Conservation (phyloP, 2,888 invertebrate species). For the Hydraecia micacea region DNA sequence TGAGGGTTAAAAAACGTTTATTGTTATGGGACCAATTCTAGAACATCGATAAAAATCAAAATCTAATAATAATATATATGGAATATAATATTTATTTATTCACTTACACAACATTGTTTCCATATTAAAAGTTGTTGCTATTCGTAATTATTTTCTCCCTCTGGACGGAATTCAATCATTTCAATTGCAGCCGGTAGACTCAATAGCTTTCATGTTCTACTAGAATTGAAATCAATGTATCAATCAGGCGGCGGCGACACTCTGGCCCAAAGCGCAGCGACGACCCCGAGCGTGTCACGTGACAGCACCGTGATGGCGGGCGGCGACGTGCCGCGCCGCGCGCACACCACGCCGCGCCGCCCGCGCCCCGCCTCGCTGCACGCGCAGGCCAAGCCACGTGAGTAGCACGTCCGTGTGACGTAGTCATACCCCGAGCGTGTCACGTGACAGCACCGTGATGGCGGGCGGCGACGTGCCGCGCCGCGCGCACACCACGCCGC, state of each 20-base stretch:
- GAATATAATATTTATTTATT: background rate
- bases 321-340: constrained; percentile 73
- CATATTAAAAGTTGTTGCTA: background rate
- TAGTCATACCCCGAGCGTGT: constrained; percentile 67
- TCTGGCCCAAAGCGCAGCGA: constrained; percentile 73
- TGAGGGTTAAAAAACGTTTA: background rate
- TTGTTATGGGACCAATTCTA: background rate
- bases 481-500: constrained; percentile 53
- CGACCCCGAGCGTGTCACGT: constrained; percentile 81
- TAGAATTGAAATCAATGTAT: background rate
- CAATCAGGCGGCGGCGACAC: constrained; percentile 59
- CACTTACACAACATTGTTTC: background rate
- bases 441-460: constrained; percentile 81
- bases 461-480: constrained; percentile 72
- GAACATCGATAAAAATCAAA: background rate
- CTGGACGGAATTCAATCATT: background rate
- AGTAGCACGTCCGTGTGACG: background rate
- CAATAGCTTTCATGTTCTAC: background rate
- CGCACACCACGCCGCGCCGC: constrained; percentile 56
- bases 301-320: constrained; percentile 78
- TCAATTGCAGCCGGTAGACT: background rate
- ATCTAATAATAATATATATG: too few relatives aligned
- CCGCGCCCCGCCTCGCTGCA: constrained; percentile 71
- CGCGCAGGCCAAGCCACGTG: constrained; percentile 25
- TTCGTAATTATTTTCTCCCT: background rate